Base-by-base conservation (phyloP, 2,797 vertebrate species). In the Acipenser ruthenus region DNA sequence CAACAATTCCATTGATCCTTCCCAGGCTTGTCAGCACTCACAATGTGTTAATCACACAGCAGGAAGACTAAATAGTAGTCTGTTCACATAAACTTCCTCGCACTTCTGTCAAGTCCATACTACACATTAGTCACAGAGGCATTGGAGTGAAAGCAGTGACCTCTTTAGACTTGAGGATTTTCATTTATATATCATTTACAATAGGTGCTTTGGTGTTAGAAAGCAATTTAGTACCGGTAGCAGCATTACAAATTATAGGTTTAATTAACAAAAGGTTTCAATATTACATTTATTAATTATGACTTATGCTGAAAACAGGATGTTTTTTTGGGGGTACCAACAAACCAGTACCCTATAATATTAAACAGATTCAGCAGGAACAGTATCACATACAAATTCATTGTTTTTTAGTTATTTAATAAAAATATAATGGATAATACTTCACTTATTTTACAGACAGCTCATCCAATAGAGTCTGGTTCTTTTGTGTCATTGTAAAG, bases 1-100 rank as follows among this genome's bases (percentile, higher is more conserved):
- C 67, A 59, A 9, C 72, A 49, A 23, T 69, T 72, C 56, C 69
- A 77, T 76, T 70, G 76, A 81, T 78, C 69, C 68, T 70, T 75
- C 70, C 71, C 71, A 75, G 67, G 70, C 69, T 58, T 68, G 67
- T 56, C 37, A 67, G 55, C 62, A 66, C 68, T 66, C 73, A 73
- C n/a, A 68, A 67, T 76, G 74, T 50, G 69, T 53, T 50, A 64
- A 62, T 51, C 67, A 60, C 71, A 71, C 72, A 65, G 67, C 68
- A 69, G 70, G 75, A 73, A 73, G 68, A 53, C 62, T 73, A 67
- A 68, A 70, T 70, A 65, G 18, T 60, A 66, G 64, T 49, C 15
- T 48, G 6, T 62, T 62, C 60, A 62, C 18, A 37, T 23, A 62
- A 62, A 62, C 60, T 48, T 62, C 18, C 60, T 62, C 23, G 23